These are phyloP conservation scores for Kuschelorhynchus macadamiae DNA, from an alignment of 2,888 invertebrate genomes.

Conservation along the genomic window DNA sequence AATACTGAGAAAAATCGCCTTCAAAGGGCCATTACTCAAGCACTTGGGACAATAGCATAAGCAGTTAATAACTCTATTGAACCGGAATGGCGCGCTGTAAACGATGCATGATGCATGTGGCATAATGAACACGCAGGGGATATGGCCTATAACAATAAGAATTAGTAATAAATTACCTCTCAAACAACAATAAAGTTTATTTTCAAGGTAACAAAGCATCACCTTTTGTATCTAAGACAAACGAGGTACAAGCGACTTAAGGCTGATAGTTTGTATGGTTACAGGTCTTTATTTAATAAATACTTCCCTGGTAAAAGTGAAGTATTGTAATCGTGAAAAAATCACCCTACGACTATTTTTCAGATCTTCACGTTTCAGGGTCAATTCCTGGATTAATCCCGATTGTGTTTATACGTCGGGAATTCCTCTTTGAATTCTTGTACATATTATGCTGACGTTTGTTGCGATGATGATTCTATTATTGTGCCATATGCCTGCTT, in stretches of 20 bases:
- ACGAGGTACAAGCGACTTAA: not conserved
- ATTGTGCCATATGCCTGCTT: no score
- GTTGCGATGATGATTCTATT: no score
- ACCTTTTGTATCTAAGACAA: slow-evolving; percentile 31
- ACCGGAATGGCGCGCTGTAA: slow-evolving; percentile 8
- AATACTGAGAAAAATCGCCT: not conserved
- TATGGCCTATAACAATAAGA: slow-evolving; percentile 17
- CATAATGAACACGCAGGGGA: slow-evolving; percentile 1
- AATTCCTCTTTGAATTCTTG: no score
- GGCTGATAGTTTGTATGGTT: not conserved
- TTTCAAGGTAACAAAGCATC: slow-evolving; percentile 36
- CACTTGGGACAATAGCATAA: not conserved
- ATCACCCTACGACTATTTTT: no score
- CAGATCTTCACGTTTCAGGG: no score
- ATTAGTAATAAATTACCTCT: slow-evolving; percentile 27
- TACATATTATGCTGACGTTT: no score
- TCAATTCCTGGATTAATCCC: not conserved
- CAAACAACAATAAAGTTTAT: slow-evolving; percentile 7
- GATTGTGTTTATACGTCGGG: no score
- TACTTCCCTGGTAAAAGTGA: no score
- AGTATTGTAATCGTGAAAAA: no score
- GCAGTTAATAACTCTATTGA: not conserved
- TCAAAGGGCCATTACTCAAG: not conserved
- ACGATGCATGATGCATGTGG: slow-evolving; percentile 11
- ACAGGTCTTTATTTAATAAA: no score